Evolutionary conservation across 1,140 invertebrate species (phyloP).

Genomic region (Marisa cornuarietis): DNA sequence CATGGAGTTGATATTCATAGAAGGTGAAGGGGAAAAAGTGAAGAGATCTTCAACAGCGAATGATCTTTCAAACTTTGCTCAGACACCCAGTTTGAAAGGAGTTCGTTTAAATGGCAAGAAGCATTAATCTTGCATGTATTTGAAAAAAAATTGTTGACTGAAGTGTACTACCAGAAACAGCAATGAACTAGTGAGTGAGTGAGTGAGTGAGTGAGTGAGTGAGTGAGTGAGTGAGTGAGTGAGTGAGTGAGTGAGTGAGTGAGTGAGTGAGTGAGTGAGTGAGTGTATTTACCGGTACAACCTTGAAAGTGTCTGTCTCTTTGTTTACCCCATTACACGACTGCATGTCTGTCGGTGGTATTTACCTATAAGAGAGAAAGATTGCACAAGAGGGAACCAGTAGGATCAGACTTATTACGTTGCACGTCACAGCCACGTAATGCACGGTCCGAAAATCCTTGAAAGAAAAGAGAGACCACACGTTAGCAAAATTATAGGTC

Average conservation of each 20-base stretch:
- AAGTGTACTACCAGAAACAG: no score
- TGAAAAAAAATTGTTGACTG: no score
- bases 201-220: no score
- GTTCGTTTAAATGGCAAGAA: no score
- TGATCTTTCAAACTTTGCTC: no score
- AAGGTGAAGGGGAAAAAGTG: no score
- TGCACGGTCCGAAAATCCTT: slow-evolving; percentile 18
- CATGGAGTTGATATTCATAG: no score
- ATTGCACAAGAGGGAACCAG: slow-evolving; percentile 31
- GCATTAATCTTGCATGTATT: no score
- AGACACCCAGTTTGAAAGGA: no score
- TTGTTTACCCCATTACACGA: not conserved
- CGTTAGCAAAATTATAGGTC: no score
- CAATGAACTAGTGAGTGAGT: not conserved
- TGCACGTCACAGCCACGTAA: slow-evolving; percentile 27
- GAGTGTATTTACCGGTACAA: not conserved
- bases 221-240: slow-evolving; percentile 4
- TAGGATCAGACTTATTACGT: slow-evolving; percentile 25
- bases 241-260: slow-evolving; percentile 12
- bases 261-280: slow-evolving; percentile 6
- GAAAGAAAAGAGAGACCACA: not conserved
- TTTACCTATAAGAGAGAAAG: slow-evolving; percentile 29
- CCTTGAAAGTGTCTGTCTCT: not conserved
- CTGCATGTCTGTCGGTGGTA: not conserved
- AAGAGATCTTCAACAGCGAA: no score